Evolutionary conservation across 2,888 invertebrate species (phyloP).

Genomic region (Napeogenes sylphis): DNA sequence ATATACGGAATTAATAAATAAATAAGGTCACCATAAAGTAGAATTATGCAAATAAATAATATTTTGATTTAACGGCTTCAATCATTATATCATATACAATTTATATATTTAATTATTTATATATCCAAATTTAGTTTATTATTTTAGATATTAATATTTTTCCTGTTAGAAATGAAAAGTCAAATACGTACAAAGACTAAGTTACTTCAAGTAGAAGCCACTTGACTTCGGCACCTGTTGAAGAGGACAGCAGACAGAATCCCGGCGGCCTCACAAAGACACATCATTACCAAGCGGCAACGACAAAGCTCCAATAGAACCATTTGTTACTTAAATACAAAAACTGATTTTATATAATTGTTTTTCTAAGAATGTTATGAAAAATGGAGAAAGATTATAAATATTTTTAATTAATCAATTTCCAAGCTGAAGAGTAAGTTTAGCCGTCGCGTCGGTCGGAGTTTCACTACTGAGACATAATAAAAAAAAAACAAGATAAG

Average conservation of each 20-base stretch:
- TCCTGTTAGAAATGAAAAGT: neutral
- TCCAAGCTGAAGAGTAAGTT: no score
- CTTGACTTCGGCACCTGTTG: slow-evolving; percentile 5
- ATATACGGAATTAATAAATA: slow-evolving; percentile 31
- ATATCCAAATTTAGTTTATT: neutral
- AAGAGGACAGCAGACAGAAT: slow-evolving; percentile 13
- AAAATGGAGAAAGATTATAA: neutral
- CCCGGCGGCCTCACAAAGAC: slow-evolving; percentile 17
- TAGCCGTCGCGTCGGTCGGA: no score
- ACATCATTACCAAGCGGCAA: slow-evolving; percentile 19
- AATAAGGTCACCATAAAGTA: slow-evolving; percentile 24
- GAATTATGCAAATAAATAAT: slow-evolving; percentile 27
- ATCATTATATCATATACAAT: slow-evolving; percentile 14
- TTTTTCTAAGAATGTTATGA: slow-evolving; percentile 4
- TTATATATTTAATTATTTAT: slow-evolving; percentile 9
- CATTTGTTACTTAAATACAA: slow-evolving; percentile 12
- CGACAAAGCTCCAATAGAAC: slow-evolving; percentile 18
- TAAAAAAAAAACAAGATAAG: no score
- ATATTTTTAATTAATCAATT: no score
- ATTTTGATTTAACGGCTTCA: slow-evolving; percentile 24
- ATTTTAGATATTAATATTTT: no score
- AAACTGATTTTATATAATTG: slow-evolving; percentile 5
- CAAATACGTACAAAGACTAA: neutral
- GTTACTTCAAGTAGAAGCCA: neutral
- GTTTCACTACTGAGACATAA: no score